These are phyloP conservation scores for Perca flavescens DNA, from an alignment of 2,113 vertebrate species.

Conservation along the genomic window DNA sequence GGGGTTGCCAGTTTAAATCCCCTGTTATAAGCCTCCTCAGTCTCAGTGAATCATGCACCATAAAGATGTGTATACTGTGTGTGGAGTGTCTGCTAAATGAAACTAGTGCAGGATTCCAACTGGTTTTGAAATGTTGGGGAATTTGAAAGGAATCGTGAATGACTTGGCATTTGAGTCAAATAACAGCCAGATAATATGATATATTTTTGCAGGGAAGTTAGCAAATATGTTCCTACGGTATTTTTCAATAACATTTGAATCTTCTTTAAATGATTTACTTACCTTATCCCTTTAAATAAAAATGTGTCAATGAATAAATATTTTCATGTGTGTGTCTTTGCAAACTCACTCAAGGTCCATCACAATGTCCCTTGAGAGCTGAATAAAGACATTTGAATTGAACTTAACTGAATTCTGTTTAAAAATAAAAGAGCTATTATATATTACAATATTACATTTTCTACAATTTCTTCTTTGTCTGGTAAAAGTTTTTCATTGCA, in stretches of 20 bases:
- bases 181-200: not conserved
- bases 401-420: not conserved
- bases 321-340: not conserved
- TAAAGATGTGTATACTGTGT: not conserved
- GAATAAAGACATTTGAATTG: not conserved
- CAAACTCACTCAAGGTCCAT: not conserved
- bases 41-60: not conserved
- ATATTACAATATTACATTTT: not conserved
- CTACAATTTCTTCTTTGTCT: not conserved
- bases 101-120: too few species aligned
- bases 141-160: not conserved
- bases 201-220: too few species aligned
- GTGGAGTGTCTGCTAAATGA: not conserved
- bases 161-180: not conserved
- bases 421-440: not conserved
- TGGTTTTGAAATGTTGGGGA: not conserved
- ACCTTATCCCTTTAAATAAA: too few species aligned
- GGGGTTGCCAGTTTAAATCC: constrained; percentile 13
- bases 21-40: constrained; percentile 5
- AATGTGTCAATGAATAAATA: too few species aligned
- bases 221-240: too few species aligned
- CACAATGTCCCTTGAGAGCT: not conserved
- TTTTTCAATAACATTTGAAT: not conserved
- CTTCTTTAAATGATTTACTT: not conserved
- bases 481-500: not conserved